Evolutionary conservation across 2,113 vertebrate genomes (phyloP).

Genomic region (Ailuropoda melanoleuca): DNA sequence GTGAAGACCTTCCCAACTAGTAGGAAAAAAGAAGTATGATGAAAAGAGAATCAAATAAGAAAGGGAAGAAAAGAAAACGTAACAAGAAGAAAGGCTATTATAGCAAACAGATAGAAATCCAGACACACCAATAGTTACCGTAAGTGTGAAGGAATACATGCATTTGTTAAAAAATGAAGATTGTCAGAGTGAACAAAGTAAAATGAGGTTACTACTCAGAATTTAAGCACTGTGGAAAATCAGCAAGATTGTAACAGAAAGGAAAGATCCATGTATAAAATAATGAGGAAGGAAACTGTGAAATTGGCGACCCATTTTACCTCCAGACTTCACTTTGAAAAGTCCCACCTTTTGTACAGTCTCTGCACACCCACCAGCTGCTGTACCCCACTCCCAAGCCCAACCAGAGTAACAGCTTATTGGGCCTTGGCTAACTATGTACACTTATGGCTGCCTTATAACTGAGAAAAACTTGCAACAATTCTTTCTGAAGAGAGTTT

Average conservation of each 20-base stretch:
- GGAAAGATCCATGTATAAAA: neutral
- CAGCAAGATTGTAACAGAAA: neutral
- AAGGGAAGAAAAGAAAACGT: neutral
- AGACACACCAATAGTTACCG: neutral
- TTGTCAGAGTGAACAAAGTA: neutral
- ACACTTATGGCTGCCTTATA: neutral
- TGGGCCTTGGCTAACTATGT: neutral
- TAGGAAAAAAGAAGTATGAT: neutral
- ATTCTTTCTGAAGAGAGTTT: neutral
- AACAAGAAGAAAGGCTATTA: neutral
- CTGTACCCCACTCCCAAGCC: no score
- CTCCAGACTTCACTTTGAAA: neutral
- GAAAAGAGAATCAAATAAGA: neutral
- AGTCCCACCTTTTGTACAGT: neutral
- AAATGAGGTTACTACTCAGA: neutral
- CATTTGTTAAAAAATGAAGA: neutral
- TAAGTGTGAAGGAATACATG: neutral
- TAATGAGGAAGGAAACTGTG: neutral
- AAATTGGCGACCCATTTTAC: neutral
- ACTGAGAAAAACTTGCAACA: neutral
- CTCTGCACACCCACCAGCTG: neutral
- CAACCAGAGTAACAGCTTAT: neutral
- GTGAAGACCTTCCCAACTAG: neutral
- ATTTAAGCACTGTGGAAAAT: neutral
- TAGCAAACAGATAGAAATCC: neutral